phyloP scores from a whole-genome alignment of 1,140 invertebrate genomes.

The Lamellibrachia luymesi region DNA sequence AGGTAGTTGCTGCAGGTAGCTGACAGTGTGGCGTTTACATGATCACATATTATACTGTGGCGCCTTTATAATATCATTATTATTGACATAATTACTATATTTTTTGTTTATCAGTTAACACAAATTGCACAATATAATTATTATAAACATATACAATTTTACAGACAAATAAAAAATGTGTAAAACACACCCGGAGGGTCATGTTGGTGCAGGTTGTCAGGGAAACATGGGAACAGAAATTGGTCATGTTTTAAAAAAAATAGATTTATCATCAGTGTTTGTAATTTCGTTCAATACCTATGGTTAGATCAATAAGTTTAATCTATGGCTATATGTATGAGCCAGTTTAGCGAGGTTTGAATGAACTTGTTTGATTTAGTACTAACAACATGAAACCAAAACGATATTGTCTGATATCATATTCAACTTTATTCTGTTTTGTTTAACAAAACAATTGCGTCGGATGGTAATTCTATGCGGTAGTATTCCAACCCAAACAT shows the following conservation, averaged over 20 bases:
- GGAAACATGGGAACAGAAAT: too few species aligned
- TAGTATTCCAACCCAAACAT: not conserved
- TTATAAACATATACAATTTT: not conserved
- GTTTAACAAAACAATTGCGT: not conserved
- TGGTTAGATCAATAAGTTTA: too few species aligned
- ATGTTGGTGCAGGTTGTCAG: too few species aligned
- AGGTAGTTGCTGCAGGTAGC: too few species aligned
- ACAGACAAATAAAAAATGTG: not conserved
- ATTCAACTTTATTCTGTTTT: not conserved
- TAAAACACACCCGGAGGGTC: too few species aligned
- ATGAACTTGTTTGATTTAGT: not conserved
- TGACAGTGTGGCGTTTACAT: too few species aligned
- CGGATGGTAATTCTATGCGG: not conserved
- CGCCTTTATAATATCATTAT: too few species aligned
- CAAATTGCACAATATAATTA: not conserved
- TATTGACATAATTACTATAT: not conserved
- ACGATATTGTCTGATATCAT: not conserved
- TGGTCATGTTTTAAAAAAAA: too few species aligned
- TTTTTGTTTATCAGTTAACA: not conserved
- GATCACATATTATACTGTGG: too few species aligned
- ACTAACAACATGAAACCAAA: not conserved
- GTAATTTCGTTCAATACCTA: too few species aligned
- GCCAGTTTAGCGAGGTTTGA: not conserved
- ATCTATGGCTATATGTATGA: too few species aligned
- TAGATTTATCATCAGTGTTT: too few species aligned